These are phyloP conservation scores for Lomographa bimaculata DNA, from an alignment of 2,888 invertebrate genomes.

Conservation along the genomic window DNA sequence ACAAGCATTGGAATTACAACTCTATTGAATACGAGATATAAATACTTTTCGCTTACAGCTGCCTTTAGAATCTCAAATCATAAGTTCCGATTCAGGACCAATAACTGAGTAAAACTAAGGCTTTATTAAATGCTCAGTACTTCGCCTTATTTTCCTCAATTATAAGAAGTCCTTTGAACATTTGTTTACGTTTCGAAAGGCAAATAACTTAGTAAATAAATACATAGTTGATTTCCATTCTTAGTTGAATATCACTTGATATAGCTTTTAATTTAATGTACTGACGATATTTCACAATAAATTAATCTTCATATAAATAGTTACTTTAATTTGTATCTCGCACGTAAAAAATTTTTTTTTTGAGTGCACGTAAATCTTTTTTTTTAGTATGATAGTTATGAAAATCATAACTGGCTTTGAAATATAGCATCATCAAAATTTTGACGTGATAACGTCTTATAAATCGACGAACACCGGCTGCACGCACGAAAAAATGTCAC, in stretches of 20 bases:
- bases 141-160: slow-evolving; percentile 6
- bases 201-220: slow-evolving; percentile 22
- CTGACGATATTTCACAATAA: slow-evolving; percentile 5
- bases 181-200: slow-evolving; percentile 9
- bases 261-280: slow-evolving; percentile 8
- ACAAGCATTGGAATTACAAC: slow-evolving; percentile 21
- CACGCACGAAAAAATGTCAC: too few species aligned
- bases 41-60: slow-evolving; percentile 22
- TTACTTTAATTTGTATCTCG: too few species aligned
- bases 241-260: slow-evolving; percentile 8
- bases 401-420: too few species aligned
- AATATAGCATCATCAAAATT: too few species aligned
- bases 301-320: too few species aligned
- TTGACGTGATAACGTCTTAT: too few species aligned
- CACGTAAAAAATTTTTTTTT: too few species aligned
- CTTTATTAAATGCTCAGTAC: slow-evolving; percentile 18
- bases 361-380: too few species aligned
- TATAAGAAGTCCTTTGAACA: background rate
- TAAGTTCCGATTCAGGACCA: slow-evolving; percentile 11
- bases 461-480: too few species aligned
- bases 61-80: slow-evolving; percentile 22
- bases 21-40: slow-evolving; percentile 16
- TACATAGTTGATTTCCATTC: slow-evolving; percentile 14
- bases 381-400: too few species aligned
- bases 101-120: slow-evolving; percentile 10